Base-by-base conservation (phyloP, 2,797 vertebrate genomes). In the Lithobates sylvaticus region DNA sequence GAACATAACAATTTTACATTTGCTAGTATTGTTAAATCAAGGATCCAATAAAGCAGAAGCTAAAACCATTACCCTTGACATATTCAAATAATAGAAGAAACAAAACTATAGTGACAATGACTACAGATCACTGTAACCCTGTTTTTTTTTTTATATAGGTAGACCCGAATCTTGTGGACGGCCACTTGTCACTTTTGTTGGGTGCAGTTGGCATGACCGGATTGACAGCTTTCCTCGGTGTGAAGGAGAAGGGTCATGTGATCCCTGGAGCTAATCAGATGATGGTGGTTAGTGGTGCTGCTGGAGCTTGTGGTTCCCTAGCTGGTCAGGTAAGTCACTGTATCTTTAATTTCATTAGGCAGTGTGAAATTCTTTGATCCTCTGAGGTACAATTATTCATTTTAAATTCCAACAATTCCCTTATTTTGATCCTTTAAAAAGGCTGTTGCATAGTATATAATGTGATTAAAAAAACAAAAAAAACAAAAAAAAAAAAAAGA, bases 221-320 rank as follows among this genome's bases (percentile, higher is more conserved):
- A 2, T 94, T 99, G 89, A 98, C 97, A 0, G 94, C 97, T 5
- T 91, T 98, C 73, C 34, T 99, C 44, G 98, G 97, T 0, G 65
- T 99, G 73, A 95, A 95, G 89, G 97, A 98, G 90, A 98, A 97
- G 68, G 98, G 98, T 88, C 94, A 98, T 0, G 90, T 99, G 92
- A 92, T 88, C 26, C 90, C 76, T 21, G 96, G 96, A 70, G 93
- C 95, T 39, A 95, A 96, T 86, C 97, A 98, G 91, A 99, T 97
- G 0, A 95, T 99, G 97, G 97, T 99, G 89, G 93, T 99, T 88
- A 99, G 97, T 0, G 97, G 97, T 0, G 98, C 98, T 0, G 98
- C 97, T 0, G 98, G 98, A 3, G 97, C 97, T 75, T 99, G 98
- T 23, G 98, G 98, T 72, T 98, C 97, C 47, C 88, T 99, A 86